Percentiles rank a stretch among this genome's conserved stretches.
These are phyloP conservation scores for Odontothrips loti DNA, from an alignment of 2,888 invertebrate species.

Conservation along the genomic window DNA sequence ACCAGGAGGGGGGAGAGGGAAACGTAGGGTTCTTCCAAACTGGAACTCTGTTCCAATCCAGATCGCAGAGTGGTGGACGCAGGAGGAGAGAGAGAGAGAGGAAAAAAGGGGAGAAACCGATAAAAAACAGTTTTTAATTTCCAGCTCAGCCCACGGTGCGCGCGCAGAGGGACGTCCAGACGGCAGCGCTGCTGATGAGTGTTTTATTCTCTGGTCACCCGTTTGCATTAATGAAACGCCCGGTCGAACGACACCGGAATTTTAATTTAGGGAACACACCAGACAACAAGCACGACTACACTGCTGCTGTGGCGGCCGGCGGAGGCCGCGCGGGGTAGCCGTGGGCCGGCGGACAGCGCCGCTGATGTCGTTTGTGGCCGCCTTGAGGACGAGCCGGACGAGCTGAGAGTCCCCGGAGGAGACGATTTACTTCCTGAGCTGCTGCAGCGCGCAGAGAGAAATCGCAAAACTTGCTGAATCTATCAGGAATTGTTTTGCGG, in stretches of 20 bases:
- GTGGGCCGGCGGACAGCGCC: background rate
- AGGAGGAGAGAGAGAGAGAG: constrained; percentile 1
- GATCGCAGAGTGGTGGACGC: background rate
- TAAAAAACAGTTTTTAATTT: too few relatives aligned
- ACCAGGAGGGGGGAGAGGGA: background rate
- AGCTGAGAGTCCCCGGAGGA: too few relatives aligned
- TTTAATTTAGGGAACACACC: constrained; percentile 20
- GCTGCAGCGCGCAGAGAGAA: too few relatives aligned
- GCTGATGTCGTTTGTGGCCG: background rate
- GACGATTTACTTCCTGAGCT: too few relatives aligned
- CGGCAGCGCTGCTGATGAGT: background rate
- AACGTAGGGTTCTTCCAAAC: too few relatives aligned
- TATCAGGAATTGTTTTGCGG: too few relatives aligned
- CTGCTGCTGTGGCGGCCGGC: background rate
- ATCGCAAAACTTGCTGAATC: too few relatives aligned
- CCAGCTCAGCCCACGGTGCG: too few relatives aligned
- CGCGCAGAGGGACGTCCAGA: background rate
- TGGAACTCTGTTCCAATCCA: too few relatives aligned
- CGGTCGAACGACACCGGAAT: constrained; percentile 11
- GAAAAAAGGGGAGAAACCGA: background rate
- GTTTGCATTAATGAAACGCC: constrained; percentile 21
- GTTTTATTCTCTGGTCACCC: constrained; percentile 5
- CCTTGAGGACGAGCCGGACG: background rate
- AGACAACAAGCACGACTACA: background rate
- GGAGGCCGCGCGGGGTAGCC: background rate